Evolutionary conservation across 2,113 vertebrate species (phyloP).

Genomic region (Reinhardtius hippoglossoides): DNA sequence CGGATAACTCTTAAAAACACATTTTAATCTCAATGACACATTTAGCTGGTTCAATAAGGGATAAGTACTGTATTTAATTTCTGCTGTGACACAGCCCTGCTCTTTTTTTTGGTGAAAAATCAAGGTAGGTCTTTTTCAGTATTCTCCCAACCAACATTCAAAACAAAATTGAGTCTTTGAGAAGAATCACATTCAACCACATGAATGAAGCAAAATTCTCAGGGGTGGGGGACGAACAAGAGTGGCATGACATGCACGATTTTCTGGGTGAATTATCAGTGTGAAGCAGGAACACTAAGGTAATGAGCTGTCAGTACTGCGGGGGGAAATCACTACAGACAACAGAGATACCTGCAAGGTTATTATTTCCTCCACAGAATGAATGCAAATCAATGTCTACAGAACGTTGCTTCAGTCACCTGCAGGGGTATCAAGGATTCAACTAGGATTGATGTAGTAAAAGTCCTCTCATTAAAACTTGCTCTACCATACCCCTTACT

Average conservation of each 20-base stretch:
- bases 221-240: neutral
- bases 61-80: neutral
- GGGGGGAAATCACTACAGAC: constrained; percentile 47
- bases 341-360: constrained; percentile 43
- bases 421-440: constrained; percentile 26
- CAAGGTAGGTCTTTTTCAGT: neutral
- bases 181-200: neutral
- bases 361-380: constrained; percentile 49
- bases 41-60: no score
- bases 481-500: neutral
- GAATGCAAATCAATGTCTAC: constrained; percentile 52
- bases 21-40: no score
- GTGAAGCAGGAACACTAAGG: constrained; percentile 39
- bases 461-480: constrained; percentile 48
- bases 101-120: neutral
- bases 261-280: constrained; percentile 48
- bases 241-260: neutral
- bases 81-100: neutral
- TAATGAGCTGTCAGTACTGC: constrained; percentile 55
- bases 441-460: constrained; percentile 22
- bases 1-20: no score
- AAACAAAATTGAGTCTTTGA: neutral
- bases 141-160: neutral
- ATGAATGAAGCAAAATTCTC: constrained; percentile 2
- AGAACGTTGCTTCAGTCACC: constrained; percentile 53